Base-by-base conservation (phyloP, 2,888 invertebrate species). In the Drosophila algonquin region DNA sequence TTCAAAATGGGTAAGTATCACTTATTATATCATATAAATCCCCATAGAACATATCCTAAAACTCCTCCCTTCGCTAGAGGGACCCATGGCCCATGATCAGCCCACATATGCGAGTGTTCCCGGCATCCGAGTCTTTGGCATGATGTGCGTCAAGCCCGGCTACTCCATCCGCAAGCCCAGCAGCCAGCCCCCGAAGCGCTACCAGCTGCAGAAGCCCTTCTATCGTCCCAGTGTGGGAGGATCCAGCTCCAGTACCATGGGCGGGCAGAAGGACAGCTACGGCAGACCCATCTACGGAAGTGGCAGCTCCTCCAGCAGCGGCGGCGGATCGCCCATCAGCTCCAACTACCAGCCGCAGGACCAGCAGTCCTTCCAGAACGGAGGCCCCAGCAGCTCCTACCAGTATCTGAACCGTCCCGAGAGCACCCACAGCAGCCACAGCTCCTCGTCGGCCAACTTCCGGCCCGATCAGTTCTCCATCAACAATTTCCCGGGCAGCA, bases 81-180 rank as follows among this genome's bases (percentile, higher is more conserved):
- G 98, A 14, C 98, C 98, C 59, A 97, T 98, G 95, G 97, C 97
- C 10, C 98, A 98, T 91, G 97, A 97, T 91, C 97, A 97, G 90
- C 98, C 98, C 14, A 97, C 97, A 0, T 98, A 98, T 90, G 98
- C 98, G 3, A 97, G 97, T 80, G 97, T 98, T 10, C 98, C 98
- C 3, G 98, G 98, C 1, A 98, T 98, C 75, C 94, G 97, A 77
- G 98, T 98, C 0, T 98, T 97, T 90, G 98, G 98, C 51, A 98
- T 98, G 98, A 96, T 98, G 95, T 98, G 98, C 90, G 96, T 97
- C 0, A 93, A 94, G 70, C 94, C 94, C 0, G 92, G 92, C 16
- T 93, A 90, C 81, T 89, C 91, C n/a, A 84, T 92, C 21, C 88
- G 92, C 64, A 91, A 91, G 18, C 92, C 92, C 24, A 91, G 91